phyloP scores from a whole-genome alignment of 2,797 vertebrate genomes.

The Peromyscus nudipes region DNA sequence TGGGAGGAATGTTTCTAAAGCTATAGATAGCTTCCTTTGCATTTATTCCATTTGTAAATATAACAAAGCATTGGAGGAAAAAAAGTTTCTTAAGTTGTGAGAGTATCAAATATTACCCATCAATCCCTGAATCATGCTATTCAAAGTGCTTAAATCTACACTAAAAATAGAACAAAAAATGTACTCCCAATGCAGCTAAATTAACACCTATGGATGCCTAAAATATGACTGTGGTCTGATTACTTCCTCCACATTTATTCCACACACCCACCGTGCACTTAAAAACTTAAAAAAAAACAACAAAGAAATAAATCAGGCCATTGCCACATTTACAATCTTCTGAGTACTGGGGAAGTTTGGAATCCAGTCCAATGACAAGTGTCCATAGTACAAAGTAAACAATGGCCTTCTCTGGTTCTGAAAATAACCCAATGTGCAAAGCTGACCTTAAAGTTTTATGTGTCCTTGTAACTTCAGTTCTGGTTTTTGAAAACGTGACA shows the following conservation, averaged over 20 bases:
- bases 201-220: conserved; percentile 82
- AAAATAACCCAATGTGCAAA: conserved; percentile 85
- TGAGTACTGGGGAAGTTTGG: conserved; percentile 73
- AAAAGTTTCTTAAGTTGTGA: conserved; percentile 81
- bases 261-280: conserved; percentile 81
- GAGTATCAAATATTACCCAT: conserved; percentile 89
- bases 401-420: conserved; percentile 78
- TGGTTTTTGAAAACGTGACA: conserved; percentile 83
- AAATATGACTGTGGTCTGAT: conserved; percentile 80
- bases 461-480: conserved; percentile 84
- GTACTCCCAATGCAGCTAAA: conserved; percentile 83
- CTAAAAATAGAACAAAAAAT: conserved; percentile 88
- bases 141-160: conserved; percentile 93
- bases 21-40: conserved; percentile 79
- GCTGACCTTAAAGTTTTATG: conserved; percentile 81
- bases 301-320: conserved; percentile 69
- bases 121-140: conserved; percentile 94
- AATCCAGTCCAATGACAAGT: conserved; percentile 83
- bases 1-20: conserved; percentile 85
- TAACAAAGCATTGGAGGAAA: conserved; percentile 87
- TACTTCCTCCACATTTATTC: conserved; percentile 82
- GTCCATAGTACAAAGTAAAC: conserved; percentile 84
- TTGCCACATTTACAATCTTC: conserved; percentile 80
- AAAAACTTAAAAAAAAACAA: conserved; percentile 26
- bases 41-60: conserved; percentile 82